Conservation (phyloP, 1,140 invertebrate genomes). For the Drosophila sulfurigaster region DNA sequence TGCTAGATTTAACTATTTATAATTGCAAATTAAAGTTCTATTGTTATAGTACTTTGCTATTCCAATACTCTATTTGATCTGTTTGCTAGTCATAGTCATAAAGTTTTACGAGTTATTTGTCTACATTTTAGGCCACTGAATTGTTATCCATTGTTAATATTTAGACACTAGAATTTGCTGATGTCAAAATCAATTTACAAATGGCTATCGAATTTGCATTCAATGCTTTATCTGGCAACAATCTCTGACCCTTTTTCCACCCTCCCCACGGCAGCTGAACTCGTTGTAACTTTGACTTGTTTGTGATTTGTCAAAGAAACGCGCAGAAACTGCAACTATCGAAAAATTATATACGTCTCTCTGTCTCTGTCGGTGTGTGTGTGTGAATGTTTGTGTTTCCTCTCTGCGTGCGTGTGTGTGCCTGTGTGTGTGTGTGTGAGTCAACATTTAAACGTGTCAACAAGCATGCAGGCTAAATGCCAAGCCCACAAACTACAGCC, state of each 20-base stretch:
- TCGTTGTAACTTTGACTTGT: conserved; percentile 74
- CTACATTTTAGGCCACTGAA: not conserved
- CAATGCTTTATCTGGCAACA: conserved; percentile 15
- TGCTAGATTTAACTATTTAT: no score
- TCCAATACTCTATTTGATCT: no score
- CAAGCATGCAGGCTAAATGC: conserved; percentile 71
- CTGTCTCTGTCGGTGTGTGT: conserved; percentile 4
- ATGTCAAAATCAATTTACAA: conserved; percentile 75
- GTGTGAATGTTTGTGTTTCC: conserved; percentile 7
- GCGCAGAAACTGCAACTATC: conserved; percentile 17
- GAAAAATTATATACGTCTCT: conserved; percentile 6
- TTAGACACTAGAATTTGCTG: conserved; percentile 41
- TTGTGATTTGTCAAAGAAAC: conserved; percentile 69
- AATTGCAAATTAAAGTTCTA: no score
- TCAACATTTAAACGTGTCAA: conserved; percentile 77
- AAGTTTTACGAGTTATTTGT: not conserved
- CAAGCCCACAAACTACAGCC: conserved; percentile 33
- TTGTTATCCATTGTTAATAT: conserved; percentile 11
- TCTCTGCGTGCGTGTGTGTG: conserved; percentile 6
- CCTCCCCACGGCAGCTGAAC: conserved; percentile 52
- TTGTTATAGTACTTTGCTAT: no score
- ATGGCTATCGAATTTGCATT: conserved; percentile 73
- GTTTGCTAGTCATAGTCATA: no score
- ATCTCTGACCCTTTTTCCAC: not conserved
- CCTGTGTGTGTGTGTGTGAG: conserved; percentile 50